A percentile compares a stretch with the other conserved stretches of the same genome.
Evolutionary conservation across 2,797 vertebrate species (phyloP).

Genomic region (Nothura maculosa): DNA sequence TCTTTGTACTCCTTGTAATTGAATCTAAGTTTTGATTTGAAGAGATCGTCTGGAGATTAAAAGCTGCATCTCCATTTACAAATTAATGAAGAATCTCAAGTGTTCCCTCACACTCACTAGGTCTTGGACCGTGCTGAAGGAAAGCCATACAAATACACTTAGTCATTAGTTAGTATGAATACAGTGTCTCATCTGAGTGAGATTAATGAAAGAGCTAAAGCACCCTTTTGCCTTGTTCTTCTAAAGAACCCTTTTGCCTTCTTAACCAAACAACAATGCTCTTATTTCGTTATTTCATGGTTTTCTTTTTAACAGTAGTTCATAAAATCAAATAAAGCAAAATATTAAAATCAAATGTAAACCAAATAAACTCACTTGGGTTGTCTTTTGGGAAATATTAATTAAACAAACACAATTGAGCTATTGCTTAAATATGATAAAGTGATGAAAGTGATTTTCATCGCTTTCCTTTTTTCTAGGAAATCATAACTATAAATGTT

Average conservation of each 20-base stretch:
- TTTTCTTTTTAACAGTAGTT: neutral
- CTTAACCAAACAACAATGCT: neutral
- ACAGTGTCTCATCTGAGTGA: neutral
- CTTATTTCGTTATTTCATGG: neutral
- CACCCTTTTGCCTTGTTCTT: neutral
- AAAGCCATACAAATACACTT: neutral
- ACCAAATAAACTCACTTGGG: neutral
- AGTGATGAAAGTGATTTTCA: too few relatives aligned
- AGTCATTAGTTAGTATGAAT: neutral
- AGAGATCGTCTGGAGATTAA: neutral
- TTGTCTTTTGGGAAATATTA: conserved; percentile 11
- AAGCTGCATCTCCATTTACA: neutral
- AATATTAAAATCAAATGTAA: too few relatives aligned
- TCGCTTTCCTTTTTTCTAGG: neutral
- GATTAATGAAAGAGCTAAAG: neutral
- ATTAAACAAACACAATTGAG: neutral
- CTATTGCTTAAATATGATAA: neutral
- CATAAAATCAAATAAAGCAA: too few relatives aligned
- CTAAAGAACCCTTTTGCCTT: neutral
- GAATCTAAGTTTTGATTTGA: neutral
- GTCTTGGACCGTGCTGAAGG: neutral
- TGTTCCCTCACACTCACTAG: neutral
- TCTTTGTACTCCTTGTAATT: neutral
- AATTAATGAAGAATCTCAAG: neutral
- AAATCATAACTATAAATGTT: neutral